phyloP scores from a whole-genome alignment of 1,140 invertebrate genomes.

The Halesus radiatus region DNA sequence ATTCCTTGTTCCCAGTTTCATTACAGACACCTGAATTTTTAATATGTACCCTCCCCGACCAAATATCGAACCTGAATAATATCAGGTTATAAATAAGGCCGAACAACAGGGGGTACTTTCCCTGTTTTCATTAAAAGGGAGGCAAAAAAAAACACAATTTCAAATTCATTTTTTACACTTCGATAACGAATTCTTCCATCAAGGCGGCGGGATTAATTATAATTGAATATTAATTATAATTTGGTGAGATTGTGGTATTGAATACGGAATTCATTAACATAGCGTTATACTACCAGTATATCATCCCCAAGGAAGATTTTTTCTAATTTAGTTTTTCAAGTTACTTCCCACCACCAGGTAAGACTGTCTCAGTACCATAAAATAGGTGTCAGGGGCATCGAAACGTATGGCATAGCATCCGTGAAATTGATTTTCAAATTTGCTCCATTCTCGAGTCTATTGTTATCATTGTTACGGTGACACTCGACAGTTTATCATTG shows the following conservation, averaged over 20 bases:
- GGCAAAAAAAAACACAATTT: constrained; percentile 41
- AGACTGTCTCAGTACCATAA: no score
- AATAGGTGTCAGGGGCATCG: no score
- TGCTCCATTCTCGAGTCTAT: no score
- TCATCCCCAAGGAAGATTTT: no score
- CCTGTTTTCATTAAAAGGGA: constrained; percentile 43
- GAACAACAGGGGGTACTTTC: constrained; percentile 30
- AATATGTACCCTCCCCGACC: neutral
- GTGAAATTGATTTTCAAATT: no score
- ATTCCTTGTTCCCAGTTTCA: neutral
- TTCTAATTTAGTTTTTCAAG: no score
- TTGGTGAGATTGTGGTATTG: constrained; percentile 9
- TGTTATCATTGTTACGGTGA: no score
- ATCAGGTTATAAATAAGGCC: constrained; percentile 42
- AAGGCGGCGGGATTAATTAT: constrained; percentile 46
- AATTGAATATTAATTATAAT: constrained; percentile 53
- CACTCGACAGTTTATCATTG: no score
- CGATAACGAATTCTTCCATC: constrained; percentile 30
- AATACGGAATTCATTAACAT: constrained; percentile 8
- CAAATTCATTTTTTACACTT: constrained; percentile 48
- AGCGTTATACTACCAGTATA: no score
- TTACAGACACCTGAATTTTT: constrained; percentile 15
- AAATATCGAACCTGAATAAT: constrained; percentile 15
- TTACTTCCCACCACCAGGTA: no score
- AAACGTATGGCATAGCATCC: no score